Evolutionary conservation across 2,888 invertebrate genomes (phyloP).

Genomic region (Hybos culiciformis): DNA sequence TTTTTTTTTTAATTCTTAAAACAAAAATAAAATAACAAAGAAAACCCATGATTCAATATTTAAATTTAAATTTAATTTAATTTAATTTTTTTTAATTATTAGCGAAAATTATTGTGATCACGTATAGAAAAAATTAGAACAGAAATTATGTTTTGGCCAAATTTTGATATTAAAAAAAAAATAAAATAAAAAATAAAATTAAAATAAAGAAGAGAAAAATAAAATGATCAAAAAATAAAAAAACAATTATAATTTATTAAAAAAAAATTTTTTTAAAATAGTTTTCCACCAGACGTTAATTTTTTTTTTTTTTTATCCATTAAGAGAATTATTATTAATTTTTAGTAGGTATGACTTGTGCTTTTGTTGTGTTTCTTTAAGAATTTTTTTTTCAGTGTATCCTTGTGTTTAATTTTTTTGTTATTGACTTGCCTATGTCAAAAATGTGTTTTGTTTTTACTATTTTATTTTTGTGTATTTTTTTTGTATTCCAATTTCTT

Average conservation of each 20-base stretch:
- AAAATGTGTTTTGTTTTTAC: constrained; percentile 7
- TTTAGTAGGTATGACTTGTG: constrained; percentile 11
- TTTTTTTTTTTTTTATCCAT: too few species aligned
- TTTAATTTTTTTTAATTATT: too few species aligned
- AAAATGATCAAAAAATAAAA: neutral
- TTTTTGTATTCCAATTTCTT: constrained; percentile 7
- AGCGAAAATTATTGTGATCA: constrained; percentile 4
- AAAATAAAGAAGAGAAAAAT: neutral
- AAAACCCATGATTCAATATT: too few species aligned
- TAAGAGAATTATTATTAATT: too few species aligned
- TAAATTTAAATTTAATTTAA: too few species aligned
- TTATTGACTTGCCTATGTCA: constrained; percentile 3
- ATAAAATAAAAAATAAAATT: neutral
- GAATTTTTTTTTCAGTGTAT: constrained; percentile 9
- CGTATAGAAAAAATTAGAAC: constrained; percentile 14
- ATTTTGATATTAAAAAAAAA: neutral
- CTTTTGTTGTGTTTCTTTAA: constrained; percentile 13
- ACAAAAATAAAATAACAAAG: neutral
- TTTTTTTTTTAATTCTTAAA: neutral
- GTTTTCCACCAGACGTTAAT: too few species aligned
- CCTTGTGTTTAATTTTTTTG: constrained; percentile 4
- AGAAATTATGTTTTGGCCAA: neutral
- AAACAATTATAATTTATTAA: neutral
- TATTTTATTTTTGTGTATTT: constrained; percentile 3
- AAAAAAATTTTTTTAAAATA: neutral